These are phyloP conservation scores for Micromesistius poutassou DNA, from an alignment of 2,797 vertebrate genomes.

Conservation along the genomic window DNA sequence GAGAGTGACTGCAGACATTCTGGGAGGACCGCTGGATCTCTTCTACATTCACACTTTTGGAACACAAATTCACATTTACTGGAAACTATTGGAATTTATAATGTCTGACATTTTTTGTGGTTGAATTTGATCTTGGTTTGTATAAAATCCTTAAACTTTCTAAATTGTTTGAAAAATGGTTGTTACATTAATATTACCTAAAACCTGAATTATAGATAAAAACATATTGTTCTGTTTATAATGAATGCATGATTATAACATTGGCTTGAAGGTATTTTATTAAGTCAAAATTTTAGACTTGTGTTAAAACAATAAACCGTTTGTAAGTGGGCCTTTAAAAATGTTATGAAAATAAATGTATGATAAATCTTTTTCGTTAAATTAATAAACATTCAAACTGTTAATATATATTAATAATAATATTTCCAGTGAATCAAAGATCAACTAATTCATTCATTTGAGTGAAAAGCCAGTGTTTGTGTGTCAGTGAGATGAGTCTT, in stretches of 20 bases:
- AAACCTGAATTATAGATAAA: background rate
- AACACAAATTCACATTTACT: background rate
- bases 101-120: background rate
- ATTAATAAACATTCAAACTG: no score
- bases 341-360: background rate
- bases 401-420: no score
- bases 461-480: no score
- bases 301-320: background rate
- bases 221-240: background rate
- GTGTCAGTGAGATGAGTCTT: background rate
- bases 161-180: no score
- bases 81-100: background rate
- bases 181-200: background rate
- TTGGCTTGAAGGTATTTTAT: background rate
- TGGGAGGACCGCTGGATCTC: no score
- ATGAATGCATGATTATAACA: background rate
- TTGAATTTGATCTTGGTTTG: background rate
- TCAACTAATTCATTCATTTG: no score
- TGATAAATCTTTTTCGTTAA: background rate
- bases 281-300: background rate
- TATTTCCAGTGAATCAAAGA: no score
- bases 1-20: conserved; percentile 33
- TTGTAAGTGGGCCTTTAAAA: background rate
- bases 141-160: background rate
- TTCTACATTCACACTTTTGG: background rate